These are phyloP conservation scores for Regulus satrapa DNA, from an alignment of 2,113 vertebrate species.

Conservation along the genomic window DNA sequence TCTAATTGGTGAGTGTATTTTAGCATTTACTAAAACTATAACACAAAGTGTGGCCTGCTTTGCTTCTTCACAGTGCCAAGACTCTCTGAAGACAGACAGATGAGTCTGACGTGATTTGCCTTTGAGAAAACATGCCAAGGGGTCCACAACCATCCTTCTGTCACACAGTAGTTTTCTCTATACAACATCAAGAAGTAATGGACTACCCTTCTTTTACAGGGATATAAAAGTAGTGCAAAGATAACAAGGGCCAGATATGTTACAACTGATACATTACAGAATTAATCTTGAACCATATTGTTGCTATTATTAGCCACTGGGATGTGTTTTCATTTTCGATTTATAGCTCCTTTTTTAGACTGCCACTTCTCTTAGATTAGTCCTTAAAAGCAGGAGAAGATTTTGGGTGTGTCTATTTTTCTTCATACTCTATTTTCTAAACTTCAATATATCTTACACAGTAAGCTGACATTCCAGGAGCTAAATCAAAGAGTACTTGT, in stretches of 20 bases:
- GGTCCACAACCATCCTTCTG: not conserved
- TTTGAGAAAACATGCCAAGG: not conserved
- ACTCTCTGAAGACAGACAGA: not conserved
- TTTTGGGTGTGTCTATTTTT: not conserved
- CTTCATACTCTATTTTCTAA: not conserved
- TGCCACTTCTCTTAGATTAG: not conserved
- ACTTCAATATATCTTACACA: not conserved
- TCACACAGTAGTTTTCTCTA: not conserved
- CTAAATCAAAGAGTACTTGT: not conserved
- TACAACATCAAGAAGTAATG: not conserved
- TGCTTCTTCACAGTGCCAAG: not conserved
- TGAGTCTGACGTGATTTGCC: not conserved
- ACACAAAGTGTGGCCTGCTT: accelerated
- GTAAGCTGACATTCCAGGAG: not conserved
- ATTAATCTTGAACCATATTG: not conserved
- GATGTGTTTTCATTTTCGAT: not conserved
- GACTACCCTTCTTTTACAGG: not conserved
- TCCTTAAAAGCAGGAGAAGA: not conserved
- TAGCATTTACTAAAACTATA: not conserved
- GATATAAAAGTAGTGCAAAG: not conserved
- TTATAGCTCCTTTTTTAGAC: not conserved
- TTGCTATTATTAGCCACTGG: not conserved
- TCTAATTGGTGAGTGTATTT: not conserved
- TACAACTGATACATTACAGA: not conserved
- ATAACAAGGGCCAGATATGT: not conserved